A percentile compares a stretch with the other conserved stretches of the same genome.
Evolutionary conservation across 1,140 invertebrate species (phyloP).

Genomic region (Callitettix versicolor): DNA sequence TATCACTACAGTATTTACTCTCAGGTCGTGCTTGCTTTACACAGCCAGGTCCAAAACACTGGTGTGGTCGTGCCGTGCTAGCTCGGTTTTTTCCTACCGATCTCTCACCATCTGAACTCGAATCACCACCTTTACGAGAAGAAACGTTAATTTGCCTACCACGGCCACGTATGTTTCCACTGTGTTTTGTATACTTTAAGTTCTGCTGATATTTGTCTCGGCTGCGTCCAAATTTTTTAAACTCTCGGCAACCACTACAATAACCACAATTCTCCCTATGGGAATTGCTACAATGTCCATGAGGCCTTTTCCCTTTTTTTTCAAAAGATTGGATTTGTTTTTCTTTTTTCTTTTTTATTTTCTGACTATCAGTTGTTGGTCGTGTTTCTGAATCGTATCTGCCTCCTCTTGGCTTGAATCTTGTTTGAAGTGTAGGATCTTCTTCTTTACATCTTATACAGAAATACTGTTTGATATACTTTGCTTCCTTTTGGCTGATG

Average conservation of each 20-base stretch:
- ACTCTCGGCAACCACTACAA: constrained; percentile 61
- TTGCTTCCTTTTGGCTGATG: constrained; percentile 85
- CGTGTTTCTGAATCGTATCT: constrained; percentile 16
- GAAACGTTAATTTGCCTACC: background rate
- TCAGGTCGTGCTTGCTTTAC: constrained; percentile 58
- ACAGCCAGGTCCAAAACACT: constrained; percentile 89
- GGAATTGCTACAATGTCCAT: constrained; percentile 76
- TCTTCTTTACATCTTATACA: constrained; percentile 73
- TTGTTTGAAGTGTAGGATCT: constrained; percentile 50
- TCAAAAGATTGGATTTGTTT: constrained; percentile 28
- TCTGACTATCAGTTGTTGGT: constrained; percentile 36
- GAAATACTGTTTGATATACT: constrained; percentile 87
- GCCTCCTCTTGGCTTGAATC: constrained; percentile 20
- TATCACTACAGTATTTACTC: constrained; percentile 92
- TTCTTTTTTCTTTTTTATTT: constrained; percentile 36
- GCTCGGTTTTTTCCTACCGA: constrained; percentile 32
- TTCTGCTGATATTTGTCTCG: constrained; percentile 40
- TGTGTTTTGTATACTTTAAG: no score
- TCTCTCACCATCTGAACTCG: constrained; percentile 40
- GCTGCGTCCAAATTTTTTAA: constrained; percentile 78
- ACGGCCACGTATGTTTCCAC: background rate
- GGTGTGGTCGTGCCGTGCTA: constrained; percentile 30
- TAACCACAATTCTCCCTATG: constrained; percentile 74
- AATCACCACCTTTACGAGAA: constrained; percentile 27
- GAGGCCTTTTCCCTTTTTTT: constrained; percentile 43